phyloP scores from a whole-genome alignment of 2,113 vertebrate species.

The Hemiprocne comata region DNA sequence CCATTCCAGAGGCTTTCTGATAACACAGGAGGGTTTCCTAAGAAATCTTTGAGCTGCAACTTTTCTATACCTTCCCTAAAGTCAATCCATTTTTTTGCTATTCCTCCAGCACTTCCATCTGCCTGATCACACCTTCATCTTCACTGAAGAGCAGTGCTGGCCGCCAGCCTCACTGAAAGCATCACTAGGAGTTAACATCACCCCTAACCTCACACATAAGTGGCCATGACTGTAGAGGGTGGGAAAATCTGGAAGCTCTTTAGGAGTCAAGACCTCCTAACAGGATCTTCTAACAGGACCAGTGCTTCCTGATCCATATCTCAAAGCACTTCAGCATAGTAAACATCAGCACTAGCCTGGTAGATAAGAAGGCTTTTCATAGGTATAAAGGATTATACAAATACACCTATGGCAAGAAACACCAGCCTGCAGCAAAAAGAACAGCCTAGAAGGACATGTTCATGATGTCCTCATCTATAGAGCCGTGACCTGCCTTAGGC shows the following conservation, averaged over 20 bases:
- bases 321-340: not conserved
- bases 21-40: not conserved
- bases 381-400: not conserved
- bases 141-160: not conserved
- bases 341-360: not conserved
- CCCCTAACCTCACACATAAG: not conserved
- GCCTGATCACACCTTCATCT: not conserved
- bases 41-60: not conserved
- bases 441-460: not conserved
- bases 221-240: not conserved
- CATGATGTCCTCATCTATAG: not conserved
- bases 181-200: not conserved
- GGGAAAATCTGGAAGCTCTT: not conserved
- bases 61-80: not conserved
- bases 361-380: not conserved
- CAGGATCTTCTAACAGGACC: not conserved
- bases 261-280: not conserved
- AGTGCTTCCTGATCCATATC: not conserved
- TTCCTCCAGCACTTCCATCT: not conserved
- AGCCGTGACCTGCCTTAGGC: not conserved
- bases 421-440: not conserved
- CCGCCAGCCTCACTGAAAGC: not conserved
- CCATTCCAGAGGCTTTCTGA: not conserved
- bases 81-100: fast-evolving
- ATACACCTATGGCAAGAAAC: not conserved